A percentile compares a stretch with the other conserved stretches of the same genome.
Conservation (phyloP, 2,113 vertebrate species). For the Pangasianodon hypophthalmus region DNA sequence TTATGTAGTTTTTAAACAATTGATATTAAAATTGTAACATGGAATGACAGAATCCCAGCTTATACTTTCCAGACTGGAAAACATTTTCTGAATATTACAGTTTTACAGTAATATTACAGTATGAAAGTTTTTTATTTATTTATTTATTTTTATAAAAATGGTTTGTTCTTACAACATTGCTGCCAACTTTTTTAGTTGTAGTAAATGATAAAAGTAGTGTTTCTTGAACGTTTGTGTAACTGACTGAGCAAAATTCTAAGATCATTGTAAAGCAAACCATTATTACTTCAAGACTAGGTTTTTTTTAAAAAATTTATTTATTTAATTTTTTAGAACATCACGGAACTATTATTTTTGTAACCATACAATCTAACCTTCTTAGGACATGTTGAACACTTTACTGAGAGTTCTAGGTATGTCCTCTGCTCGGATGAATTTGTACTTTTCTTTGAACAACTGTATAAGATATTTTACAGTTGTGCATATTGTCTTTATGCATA, state of each 20-base stretch:
- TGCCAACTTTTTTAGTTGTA: not conserved
- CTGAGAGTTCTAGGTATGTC: not conserved
- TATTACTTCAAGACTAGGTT: not conserved
- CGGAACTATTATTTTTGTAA: not conserved
- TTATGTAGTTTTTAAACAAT: not conserved
- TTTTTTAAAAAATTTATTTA: not conserved
- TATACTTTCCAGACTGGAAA: not conserved
- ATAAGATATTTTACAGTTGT: too few relatives aligned
- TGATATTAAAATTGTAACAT: not conserved
- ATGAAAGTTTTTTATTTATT: not conserved
- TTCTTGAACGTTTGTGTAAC: not conserved
- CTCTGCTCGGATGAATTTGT: not conserved
- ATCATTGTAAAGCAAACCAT: not conserved
- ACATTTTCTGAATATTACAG: not conserved
- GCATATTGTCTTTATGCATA: not conserved
- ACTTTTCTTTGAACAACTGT: not conserved
- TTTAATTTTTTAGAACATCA: not conserved
- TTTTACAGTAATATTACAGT: too few relatives aligned
- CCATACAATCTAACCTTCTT: not conserved
- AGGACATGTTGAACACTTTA: not conserved
- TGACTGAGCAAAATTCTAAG: not conserved
- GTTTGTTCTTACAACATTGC: too few relatives aligned
- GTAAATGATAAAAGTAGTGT: not conserved
- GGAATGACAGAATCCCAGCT: not conserved
- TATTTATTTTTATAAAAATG: not conserved